Evolutionary conservation across 1,140 invertebrate genomes (phyloP).

Genomic region (Pteromalus puparum): DNA sequence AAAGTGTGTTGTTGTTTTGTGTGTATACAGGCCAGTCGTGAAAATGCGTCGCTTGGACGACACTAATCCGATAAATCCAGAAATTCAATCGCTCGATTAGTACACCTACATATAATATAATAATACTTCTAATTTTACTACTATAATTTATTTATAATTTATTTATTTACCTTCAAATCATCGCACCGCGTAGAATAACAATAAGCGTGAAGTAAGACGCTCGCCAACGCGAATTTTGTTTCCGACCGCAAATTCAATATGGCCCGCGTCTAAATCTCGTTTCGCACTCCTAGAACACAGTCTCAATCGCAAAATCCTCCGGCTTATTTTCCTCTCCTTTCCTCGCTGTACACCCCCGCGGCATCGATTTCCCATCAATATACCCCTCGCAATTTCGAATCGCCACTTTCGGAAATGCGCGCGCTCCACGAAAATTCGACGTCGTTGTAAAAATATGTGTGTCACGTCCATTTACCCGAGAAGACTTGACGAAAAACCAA

Average conservation of each 20-base stretch:
- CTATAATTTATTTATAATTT: too few relatives aligned
- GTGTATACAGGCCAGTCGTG: not conserved
- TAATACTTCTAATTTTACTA: too few relatives aligned
- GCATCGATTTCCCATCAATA: not conserved
- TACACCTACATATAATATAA: too few relatives aligned
- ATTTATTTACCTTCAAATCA: not conserved
- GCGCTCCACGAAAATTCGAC: not conserved
- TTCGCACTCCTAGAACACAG: not conserved
- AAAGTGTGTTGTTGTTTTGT: too few relatives aligned
- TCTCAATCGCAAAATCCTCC: slow-evolving; percentile 14
- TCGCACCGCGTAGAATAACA: not conserved
- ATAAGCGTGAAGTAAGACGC: slow-evolving; percentile 20
- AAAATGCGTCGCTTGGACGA: not conserved
- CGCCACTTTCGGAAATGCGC: not conserved
- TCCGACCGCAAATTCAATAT: not conserved
- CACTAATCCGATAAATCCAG: too few relatives aligned
- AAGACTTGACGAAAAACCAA: not conserved
- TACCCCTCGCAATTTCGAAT: not conserved
- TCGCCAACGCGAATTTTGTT: slow-evolving; percentile 23
- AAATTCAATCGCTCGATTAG: too few relatives aligned
- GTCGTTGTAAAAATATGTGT: not conserved
- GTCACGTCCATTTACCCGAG: not conserved
- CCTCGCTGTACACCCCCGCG: not conserved
- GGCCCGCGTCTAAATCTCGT: not conserved
- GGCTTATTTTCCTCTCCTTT: slow-evolving; percentile 2